Evolutionary conservation across 2,888 invertebrate genomes (phyloP).

Genomic region (Tenthredo amoena): DNA sequence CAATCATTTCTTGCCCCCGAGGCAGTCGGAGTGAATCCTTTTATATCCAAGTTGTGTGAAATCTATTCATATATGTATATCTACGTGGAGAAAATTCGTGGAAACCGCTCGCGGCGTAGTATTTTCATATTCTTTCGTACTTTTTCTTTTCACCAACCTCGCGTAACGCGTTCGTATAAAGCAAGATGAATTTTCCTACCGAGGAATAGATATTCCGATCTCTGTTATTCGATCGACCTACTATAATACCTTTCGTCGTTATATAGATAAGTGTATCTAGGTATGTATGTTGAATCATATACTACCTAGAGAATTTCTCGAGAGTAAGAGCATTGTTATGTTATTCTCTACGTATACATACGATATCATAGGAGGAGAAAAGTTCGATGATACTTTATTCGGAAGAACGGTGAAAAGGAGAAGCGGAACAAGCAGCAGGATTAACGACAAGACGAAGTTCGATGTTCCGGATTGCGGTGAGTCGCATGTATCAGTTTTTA

Average conservation of each 20-base stretch:
- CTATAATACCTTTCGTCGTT: not conserved
- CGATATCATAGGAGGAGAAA: not conserved
- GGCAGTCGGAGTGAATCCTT: not conserved
- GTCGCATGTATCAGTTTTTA: not conserved
- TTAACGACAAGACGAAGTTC: not conserved
- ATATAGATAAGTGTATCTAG: not conserved
- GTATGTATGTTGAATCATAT: not conserved
- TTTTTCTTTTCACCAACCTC: too few relatives aligned
- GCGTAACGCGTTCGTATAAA: too few relatives aligned
- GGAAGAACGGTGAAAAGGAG: not conserved
- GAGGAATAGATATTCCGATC: too few relatives aligned
- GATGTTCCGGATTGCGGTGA: not conserved
- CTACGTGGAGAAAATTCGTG: not conserved
- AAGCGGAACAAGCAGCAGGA: not conserved
- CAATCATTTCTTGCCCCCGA: not conserved
- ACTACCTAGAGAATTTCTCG: not conserved
- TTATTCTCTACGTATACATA: not conserved
- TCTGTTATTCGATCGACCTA: too few relatives aligned
- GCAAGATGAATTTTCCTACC: too few relatives aligned
- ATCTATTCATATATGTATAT: not conserved
- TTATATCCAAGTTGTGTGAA: too few relatives aligned
- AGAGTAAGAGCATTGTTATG: constrained; percentile 29
- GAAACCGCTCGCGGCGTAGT: too few relatives aligned
- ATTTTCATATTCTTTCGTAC: too few relatives aligned
- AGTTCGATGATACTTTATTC: not conserved